Percentiles rank a stretch among this genome's conserved stretches.
Evolutionary conservation across 2,113 vertebrate genomes (phyloP).

Genomic region (Ceyx margarethae): DNA sequence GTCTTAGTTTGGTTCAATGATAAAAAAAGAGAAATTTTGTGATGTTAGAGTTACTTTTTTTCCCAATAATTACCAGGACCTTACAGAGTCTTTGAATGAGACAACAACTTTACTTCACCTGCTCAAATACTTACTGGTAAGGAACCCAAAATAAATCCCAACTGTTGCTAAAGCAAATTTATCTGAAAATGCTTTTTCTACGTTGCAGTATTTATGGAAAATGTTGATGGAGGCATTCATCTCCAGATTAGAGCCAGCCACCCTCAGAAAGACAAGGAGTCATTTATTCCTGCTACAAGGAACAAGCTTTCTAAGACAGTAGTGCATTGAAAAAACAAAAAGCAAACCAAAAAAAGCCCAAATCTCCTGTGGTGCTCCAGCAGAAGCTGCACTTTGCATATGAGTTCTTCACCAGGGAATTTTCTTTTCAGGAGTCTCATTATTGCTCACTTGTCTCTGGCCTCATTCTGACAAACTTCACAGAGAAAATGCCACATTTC

Average conservation of each 20-base stretch:
- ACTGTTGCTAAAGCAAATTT: neutral
- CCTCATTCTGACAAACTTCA: slow-evolving; percentile 42
- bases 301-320: neutral
- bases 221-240: neutral
- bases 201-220: neutral
- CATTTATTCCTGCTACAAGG: neutral
- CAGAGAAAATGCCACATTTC: slow-evolving; percentile 23
- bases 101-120: neutral
- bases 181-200: neutral
- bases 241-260: neutral
- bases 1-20: neutral
- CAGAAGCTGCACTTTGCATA: neutral
- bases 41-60: neutral
- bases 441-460: slow-evolving; percentile 22
- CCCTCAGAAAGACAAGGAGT: neutral
- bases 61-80: neutral
- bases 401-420: neutral
- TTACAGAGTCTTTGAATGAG: neutral
- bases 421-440: slow-evolving; percentile 51
- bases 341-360: neutral
- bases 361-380: neutral
- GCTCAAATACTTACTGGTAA: neutral
- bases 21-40: neutral
- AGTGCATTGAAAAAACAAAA: neutral
- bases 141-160: neutral